Evolutionary conservation across 37 sponge, comb jelly and placozoan genomes (phyloP).

Genomic region (Hexactinellida sp.): DNA sequence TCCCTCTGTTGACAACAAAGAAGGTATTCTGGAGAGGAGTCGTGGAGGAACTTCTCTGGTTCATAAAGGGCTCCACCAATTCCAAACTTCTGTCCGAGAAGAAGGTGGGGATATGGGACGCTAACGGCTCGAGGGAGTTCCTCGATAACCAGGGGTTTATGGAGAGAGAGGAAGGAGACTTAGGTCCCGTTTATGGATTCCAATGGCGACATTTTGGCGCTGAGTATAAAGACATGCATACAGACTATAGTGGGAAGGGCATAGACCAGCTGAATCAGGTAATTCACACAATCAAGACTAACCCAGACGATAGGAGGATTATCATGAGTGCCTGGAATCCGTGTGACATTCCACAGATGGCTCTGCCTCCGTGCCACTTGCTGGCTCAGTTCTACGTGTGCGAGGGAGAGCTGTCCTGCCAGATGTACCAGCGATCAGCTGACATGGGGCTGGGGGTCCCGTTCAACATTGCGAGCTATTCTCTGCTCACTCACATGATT

Average conservation of each 20-base stretch:
- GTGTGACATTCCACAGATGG: constrained; percentile 71
- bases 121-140: constrained; percentile 81
- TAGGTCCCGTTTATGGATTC: constrained; percentile 96
- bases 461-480: constrained; percentile 95
- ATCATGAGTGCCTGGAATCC: constrained; percentile 98
- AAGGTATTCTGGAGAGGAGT: constrained; percentile 95
- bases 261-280: constrained; percentile 85
- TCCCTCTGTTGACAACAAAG: constrained; percentile 92
- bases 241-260: constrained; percentile 78
- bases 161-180: constrained; percentile 84
- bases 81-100: constrained; percentile 59
- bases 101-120: constrained; percentile 88
- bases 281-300: constrained; percentile 80
- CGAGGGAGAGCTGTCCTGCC: constrained; percentile 84
- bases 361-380: constrained; percentile 88
- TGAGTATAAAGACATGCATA: constrained; percentile 75
- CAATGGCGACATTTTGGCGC: constrained; percentile 99
- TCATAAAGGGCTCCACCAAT: constrained; percentile 67
- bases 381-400: constrained; percentile 93
- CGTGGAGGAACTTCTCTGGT: constrained; percentile 94
- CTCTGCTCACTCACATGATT: constrained; percentile 93
- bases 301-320: constrained; percentile 81
- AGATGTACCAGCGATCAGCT: constrained; percentile 88
- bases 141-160: constrained; percentile 52
- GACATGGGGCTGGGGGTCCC: constrained; percentile 97